Evolutionary conservation across 1,140 invertebrate species (phyloP).

Genomic region (Nomia melanderi): DNA sequence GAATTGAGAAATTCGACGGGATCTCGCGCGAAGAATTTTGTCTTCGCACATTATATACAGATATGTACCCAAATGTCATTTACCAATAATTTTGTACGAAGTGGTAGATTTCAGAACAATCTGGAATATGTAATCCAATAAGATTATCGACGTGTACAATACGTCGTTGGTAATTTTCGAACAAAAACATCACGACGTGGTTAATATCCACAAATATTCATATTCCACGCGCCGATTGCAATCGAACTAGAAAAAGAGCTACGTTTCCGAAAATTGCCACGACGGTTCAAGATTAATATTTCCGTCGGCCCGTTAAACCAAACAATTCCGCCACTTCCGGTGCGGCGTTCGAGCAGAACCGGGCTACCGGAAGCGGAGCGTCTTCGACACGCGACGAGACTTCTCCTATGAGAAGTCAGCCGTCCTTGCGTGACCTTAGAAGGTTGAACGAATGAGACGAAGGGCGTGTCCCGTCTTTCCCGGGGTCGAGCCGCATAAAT

Average conservation of each 20-base stretch:
- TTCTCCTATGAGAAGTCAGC: background rate
- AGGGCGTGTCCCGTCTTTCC: constrained; percentile 22
- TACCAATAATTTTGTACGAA: too few relatives aligned
- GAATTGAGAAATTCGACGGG: too few relatives aligned
- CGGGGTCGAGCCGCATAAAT: constrained; percentile 32
- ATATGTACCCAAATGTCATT: too few relatives aligned
- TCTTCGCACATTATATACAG: too few relatives aligned
- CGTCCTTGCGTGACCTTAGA: constrained; percentile 28
- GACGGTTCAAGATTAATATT: constrained; percentile 1
- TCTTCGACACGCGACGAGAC: constrained; percentile 5
- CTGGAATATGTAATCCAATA: too few relatives aligned
- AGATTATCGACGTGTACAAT: too few relatives aligned
- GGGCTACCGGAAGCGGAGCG: background rate
- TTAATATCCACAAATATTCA: too few relatives aligned
- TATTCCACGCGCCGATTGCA: too few relatives aligned
- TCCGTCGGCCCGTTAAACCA: constrained; percentile 7
- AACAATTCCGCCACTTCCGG: background rate
- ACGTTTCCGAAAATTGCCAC: background rate
- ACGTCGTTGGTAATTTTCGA: too few relatives aligned
- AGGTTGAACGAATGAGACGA: constrained; percentile 16
- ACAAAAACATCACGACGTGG: too few relatives aligned
- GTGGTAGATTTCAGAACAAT: too few relatives aligned
- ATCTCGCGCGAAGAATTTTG: too few relatives aligned
- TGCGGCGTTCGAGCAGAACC: background rate
- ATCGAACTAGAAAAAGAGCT: background rate